Conservation (phyloP, 2,888 invertebrate genomes). For the Philereme vetulata region DNA sequence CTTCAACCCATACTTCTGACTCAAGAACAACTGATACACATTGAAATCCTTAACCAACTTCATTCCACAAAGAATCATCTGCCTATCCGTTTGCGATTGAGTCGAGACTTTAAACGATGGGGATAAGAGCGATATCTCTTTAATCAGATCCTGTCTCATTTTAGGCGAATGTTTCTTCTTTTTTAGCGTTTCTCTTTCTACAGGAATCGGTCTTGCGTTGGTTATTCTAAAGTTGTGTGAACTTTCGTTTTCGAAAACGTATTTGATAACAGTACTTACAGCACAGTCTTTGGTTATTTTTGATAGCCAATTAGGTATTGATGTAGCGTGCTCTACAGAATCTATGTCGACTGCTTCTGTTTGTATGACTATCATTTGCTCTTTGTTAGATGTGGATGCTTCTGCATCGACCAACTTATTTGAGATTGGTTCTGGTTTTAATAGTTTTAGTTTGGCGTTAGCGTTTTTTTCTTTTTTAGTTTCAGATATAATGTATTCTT, state of each 20-base stretch:
- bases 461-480: conserved; percentile 6
- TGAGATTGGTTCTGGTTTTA: conserved; percentile 6
- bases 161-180: conserved; percentile 32
- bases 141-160: conserved; percentile 46
- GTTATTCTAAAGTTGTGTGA: conserved; percentile 35
- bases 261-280: conserved; percentile 49
- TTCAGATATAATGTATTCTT: not conserved
- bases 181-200: conserved; percentile 30
- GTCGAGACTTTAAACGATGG: conserved; percentile 51
- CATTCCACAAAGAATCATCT: conserved; percentile 31
- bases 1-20: conserved; percentile 42
- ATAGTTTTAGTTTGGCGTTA: conserved; percentile 2
- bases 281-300: conserved; percentile 48
- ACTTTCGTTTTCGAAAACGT: conserved; percentile 39
- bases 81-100: conserved; percentile 55
- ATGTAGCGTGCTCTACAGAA: conserved; percentile 44
- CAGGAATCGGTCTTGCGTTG: conserved; percentile 27
- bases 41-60: conserved; percentile 47
- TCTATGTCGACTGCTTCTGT: conserved; percentile 27
- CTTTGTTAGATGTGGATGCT: conserved; percentile 14
- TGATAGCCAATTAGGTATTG: conserved; percentile 47
- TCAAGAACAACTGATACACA: conserved; percentile 53
- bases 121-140: conserved; percentile 45
- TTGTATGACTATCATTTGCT: conserved; percentile 29
- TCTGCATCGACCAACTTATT: conserved; percentile 27